Evolutionary conservation across 2,888 invertebrate genomes (phyloP).

Genomic region (Doris montereyensis): DNA sequence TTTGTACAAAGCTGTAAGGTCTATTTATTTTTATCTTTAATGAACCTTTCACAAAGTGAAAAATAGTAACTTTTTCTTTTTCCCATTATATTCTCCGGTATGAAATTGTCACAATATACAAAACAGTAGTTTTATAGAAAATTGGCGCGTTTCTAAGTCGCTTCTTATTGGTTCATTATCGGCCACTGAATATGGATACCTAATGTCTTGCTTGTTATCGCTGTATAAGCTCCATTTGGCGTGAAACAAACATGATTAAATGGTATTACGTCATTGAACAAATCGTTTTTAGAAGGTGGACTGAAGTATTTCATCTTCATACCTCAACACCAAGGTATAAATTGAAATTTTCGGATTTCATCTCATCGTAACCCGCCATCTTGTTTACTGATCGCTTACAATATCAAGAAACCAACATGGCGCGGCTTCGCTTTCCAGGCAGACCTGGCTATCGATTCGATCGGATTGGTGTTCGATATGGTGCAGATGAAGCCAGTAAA

Average conservation of each 20-base stretch:
- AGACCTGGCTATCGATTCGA: conserved; percentile 71
- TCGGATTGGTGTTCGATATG: conserved; percentile 61
- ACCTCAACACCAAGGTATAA: no score
- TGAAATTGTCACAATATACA: no score
- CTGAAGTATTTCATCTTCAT: neutral
- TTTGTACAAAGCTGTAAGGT: no score
- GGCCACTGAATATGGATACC: no score
- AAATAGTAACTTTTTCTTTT: no score
- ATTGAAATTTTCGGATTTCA: conserved; percentile 11
- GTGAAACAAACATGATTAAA: neutral
- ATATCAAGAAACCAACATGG: conserved; percentile 63
- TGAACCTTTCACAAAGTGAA: no score
- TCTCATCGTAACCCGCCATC: conserved; percentile 39
- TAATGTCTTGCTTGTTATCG: no score
- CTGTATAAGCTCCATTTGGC: neutral
- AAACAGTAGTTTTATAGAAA: no score
- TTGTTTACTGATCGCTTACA: conserved; percentile 33
- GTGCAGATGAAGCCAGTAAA: conserved; percentile 65
- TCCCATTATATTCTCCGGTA: no score
- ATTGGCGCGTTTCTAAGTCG: no score
- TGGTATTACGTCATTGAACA: neutral
- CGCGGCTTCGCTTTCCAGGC: conserved; percentile 71
- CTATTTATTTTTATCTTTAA: no score
- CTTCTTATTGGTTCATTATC: no score
- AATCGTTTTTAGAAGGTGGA: neutral